A percentile compares a stretch with the other conserved stretches of the same genome.
Evolutionary conservation across 2,797 vertebrate species (phyloP).

Genomic region (Poliocrania exsul): DNA sequence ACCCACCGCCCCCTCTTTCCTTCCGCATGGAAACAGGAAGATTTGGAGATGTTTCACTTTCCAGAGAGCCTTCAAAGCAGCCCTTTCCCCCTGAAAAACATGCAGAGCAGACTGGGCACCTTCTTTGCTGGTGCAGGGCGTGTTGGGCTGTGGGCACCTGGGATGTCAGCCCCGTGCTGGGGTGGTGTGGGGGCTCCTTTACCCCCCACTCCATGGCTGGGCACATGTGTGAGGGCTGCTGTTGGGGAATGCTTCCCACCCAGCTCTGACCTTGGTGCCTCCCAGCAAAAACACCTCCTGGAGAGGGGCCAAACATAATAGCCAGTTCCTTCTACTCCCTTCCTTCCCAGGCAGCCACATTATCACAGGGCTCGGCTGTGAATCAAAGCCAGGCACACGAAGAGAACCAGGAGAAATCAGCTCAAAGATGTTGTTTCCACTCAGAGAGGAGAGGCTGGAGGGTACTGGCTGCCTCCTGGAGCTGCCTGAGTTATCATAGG

Average conservation of each 20-base stretch:
- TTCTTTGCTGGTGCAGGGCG: rapidly evolving
- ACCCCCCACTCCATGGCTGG: rapidly evolving
- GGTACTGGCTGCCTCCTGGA: not conserved
- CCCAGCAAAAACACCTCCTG: slow-evolving; percentile 63
- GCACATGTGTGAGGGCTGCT: not conserved
- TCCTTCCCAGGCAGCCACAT: slow-evolving; percentile 67
- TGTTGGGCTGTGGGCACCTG: rapidly evolving
- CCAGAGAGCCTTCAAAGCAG: not conserved
- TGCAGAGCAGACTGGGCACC: rapidly evolving
- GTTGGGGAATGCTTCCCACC: slow-evolving; percentile 31
- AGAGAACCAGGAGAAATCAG: not conserved
- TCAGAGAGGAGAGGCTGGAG: rapidly evolving
- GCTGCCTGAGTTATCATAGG: rapidly evolving
- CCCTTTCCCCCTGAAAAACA: not conserved
- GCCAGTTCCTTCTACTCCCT: slow-evolving; percentile 68
- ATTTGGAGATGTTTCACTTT: not conserved
- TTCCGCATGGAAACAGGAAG: slow-evolving; percentile 14
- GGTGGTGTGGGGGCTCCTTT: not conserved
- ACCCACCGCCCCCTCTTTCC: slow-evolving; percentile 28
- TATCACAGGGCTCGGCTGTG: slow-evolving; percentile 35
- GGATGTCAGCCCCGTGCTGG: rapidly evolving
- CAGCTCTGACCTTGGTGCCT: slow-evolving; percentile 54
- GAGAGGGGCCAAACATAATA: slow-evolving; percentile 69
- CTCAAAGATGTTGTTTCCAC: not conserved
- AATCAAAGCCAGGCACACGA: slow-evolving; percentile 44